Base-by-base conservation (phyloP, 2,888 invertebrate genomes). In the Trissolcus japonicus region DNA sequence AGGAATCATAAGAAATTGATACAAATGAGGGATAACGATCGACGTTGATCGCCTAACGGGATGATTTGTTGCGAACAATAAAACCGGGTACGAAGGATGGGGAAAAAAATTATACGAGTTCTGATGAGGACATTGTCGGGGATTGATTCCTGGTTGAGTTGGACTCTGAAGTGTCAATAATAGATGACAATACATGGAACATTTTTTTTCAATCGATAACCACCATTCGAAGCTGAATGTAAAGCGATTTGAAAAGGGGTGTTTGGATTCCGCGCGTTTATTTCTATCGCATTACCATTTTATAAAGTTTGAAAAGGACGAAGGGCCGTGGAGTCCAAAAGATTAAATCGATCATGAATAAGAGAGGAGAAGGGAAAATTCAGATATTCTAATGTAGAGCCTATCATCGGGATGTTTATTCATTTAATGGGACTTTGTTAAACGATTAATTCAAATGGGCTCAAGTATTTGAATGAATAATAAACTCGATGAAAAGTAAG, bases 231-330 rank as follows among this genome's bases (percentile, higher is more conserved):
- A 17, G 17, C 6, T 51, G 19, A 51, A 51, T 19, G 51, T 51
- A 19, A 51, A 51, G 19, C 51, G 51, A 11, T 51, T 19, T 17
- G 19, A 51, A 51, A 19, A 51, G 19, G 51, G 16, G 14, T n/a
- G n/a, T 46, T 46, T 46, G 46, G 46, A 35, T 35, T 35, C 4
- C 1, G 11, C 9, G 35, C 35, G 35, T 35, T 35, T 35, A 35
- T 35, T 35, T 35, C 11, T 35, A 35, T 9, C 35, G 35, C 35
- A 35, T 35, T 35, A 35, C 9, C 35, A 35, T 35, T 35, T 35
- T 35, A 9, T 35, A 11, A 35, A 35, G 35, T 35, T 35, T 35
- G 35, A 35, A 35, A 35, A 35, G 35, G 35, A 35, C 11, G 35
- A 35, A 7, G 35, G 35, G 35, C 6, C 35, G 35, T 29, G 6